Base-by-base conservation (phyloP, 2,888 invertebrate genomes). In the Drosophila quasianomalipes region DNA sequence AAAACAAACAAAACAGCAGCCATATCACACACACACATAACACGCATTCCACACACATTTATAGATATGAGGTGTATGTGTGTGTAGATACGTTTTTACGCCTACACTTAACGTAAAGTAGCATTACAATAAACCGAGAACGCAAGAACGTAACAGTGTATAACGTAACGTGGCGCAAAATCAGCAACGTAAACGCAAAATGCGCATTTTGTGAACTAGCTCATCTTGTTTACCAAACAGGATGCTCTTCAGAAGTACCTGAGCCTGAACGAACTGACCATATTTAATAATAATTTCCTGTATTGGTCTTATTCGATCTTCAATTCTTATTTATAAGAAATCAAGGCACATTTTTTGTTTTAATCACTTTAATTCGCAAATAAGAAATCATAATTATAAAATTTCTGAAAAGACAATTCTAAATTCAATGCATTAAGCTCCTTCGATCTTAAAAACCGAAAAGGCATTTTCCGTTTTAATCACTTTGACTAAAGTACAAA, bases 1-100 rank as follows among this genome's bases (percentile, higher is more conserved):
- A 70, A 79, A 79, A 79, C 76, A 79, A 79, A 72, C 80, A 79
- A 79, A 79, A 65, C 78, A 75, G 47, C 79, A 79, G 66, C 52
- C 67, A 72, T 66, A 71, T 79, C 76, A 76, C 71, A 69, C 74
- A 70, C 47, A 16, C 47, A 47, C 59, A 26, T 16, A 51, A 65
- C 67, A 65, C 35, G 47, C 54, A 62, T 70, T 58, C 49, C n/a
- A 66, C 53, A 68, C 44, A 75, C 55, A 71, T 72, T 53, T 54
- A 72, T 41, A 79, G 49, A 60, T 62, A 59, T 66, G 63, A 39
- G 55, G 19, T 75, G 26, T 75, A 70, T 60, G 26, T 79, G 59
- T 76, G 76, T 79, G 51, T 60, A 63, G 57, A 64, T 74, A 75
- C 79, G 79, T 75, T 69, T 71, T 67, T 69, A 79, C 79, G 79